Evolutionary conservation across 1,140 invertebrate species (phyloP).

Genomic region (Cydia splendana): DNA sequence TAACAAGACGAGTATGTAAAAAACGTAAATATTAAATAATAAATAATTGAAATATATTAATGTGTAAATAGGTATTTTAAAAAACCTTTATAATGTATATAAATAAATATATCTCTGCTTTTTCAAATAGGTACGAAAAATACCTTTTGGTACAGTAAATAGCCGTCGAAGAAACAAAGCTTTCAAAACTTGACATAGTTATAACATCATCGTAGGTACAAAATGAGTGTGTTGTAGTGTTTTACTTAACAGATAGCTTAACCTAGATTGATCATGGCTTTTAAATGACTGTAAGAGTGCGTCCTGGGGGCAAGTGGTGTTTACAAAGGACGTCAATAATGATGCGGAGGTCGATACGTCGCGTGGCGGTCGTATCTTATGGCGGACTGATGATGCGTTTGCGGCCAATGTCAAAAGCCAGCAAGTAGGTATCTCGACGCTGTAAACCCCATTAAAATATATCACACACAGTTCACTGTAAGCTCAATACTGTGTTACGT

Average conservation of each 20-base stretch:
- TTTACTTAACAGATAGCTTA: constrained; percentile 68
- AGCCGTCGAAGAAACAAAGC: constrained; percentile 56
- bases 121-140: constrained; percentile 68
- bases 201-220: constrained; percentile 73
- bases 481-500: constrained; percentile 50
- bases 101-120: constrained; percentile 72
- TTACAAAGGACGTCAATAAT: constrained; percentile 71
- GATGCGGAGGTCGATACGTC: constrained; percentile 67
- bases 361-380: constrained; percentile 76
- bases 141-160: constrained; percentile 71
- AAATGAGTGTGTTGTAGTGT: constrained; percentile 66
- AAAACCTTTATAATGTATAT: constrained; percentile 62
- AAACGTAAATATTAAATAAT: constrained; percentile 65
- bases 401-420: constrained; percentile 80
- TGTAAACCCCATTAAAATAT: constrained; percentile 78
- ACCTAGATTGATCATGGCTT: constrained; percentile 69
- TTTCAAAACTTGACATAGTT: constrained; percentile 48
- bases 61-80: constrained; percentile 48
- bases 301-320: constrained; percentile 45
- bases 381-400: constrained; percentile 69
- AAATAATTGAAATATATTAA: constrained; percentile 69
- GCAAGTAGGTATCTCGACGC: constrained; percentile 80
- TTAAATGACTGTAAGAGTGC: constrained; percentile 68
- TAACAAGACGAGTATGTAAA: constrained; percentile 58
- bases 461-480: constrained; percentile 63